phyloP scores from a whole-genome alignment of 2,113 vertebrate genomes.

The Sylvilagus bachmani region DNA sequence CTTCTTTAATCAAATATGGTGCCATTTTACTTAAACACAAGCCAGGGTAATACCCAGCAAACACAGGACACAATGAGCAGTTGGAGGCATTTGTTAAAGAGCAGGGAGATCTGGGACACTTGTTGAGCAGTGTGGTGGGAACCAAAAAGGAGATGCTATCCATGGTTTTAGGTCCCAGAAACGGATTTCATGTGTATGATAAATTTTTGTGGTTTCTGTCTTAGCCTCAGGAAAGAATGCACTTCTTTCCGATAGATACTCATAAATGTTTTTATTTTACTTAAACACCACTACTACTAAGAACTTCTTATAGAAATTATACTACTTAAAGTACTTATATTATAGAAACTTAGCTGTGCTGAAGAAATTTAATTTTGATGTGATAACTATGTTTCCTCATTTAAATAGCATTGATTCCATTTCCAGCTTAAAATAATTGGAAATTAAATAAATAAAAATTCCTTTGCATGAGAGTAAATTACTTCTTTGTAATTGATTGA shows the following conservation, averaged over 20 bases:
- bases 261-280: neutral
- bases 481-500: neutral
- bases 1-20: neutral
- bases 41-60: neutral
- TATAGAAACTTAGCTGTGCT: neutral
- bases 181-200: neutral
- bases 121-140: neutral
- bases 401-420: neutral
- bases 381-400: neutral
- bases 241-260: neutral
- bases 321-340: neutral
- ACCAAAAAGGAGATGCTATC: neutral
- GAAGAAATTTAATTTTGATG: neutral
- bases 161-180: neutral
- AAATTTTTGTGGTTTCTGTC: neutral
- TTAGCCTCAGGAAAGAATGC: neutral
- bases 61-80: neutral
- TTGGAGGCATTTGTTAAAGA: neutral
- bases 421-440: neutral
- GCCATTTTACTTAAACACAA: neutral
- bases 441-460: conserved; percentile 20
- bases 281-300: neutral
- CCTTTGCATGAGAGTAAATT: neutral
- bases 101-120: neutral
- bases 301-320: neutral